Percentiles rank a stretch among this genome's conserved stretches.
These are phyloP conservation scores for Ophthalmotilapia sp. DNA, from an alignment of 2,113 vertebrate species.

Conservation along the genomic window DNA sequence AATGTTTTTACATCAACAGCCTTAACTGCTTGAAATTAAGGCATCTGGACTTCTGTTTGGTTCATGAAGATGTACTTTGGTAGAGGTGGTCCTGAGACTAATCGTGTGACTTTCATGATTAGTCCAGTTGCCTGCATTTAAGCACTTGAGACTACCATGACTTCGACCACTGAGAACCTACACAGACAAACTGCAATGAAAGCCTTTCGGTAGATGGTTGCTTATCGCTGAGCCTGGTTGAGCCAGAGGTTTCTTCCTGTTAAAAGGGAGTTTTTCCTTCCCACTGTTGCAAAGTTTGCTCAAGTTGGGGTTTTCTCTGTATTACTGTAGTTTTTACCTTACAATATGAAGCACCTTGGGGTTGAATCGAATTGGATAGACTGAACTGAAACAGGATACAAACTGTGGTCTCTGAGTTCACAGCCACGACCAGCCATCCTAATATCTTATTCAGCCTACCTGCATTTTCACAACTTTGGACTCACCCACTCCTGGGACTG, in stretches of 20 bases:
- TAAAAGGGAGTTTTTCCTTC: neutral
- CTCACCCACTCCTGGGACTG: neutral
- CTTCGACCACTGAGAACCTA: fast-evolving
- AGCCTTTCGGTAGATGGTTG: neutral
- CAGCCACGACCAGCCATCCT: fast-evolving
- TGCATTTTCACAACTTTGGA: neutral
- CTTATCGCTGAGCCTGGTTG: neutral
- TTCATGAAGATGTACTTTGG: neutral
- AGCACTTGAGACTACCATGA: fast-evolving
- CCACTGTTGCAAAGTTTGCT: neutral
- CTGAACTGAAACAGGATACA: neutral
- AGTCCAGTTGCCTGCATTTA: neutral
- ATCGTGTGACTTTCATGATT: neutral
- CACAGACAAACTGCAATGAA: neutral
- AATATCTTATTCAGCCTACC: fast-evolving
- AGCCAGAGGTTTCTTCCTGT: neutral
- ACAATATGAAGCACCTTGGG: neutral
- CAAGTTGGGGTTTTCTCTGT: neutral
- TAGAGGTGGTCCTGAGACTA: neutral
- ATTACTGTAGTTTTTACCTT: neutral
- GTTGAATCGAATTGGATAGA: neutral
- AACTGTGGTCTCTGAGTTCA: neutral
- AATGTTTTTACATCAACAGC: neutral
- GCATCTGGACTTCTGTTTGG: neutral
- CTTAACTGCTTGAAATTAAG: neutral